Evolutionary conservation across 2,113 vertebrate species (phyloP), one percentile per base, ranked within the genome.

Genomic region (Pseudorectes ferrugineus): DNA sequence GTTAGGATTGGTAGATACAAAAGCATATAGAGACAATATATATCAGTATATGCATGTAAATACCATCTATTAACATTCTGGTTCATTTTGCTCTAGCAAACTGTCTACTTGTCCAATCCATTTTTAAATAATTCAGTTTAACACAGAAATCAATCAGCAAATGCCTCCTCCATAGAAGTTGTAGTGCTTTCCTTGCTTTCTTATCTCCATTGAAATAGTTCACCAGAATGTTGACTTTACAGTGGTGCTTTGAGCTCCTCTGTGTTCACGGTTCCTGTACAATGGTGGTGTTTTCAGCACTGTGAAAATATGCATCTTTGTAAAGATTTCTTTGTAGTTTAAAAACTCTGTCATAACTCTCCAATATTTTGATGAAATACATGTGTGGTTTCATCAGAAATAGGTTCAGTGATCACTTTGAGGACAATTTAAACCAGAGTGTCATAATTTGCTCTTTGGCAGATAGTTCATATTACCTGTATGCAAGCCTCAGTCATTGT

Each of bases 401-500:
- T 3, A 66, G 55, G 45, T 61, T 86, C 45, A 26, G 6, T 26
- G 51, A 51, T 62, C 31, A 11, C 18, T 71, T 14, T 20, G 38
- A 68, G 42, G 51, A 16, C 8, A 23, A 4, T 29, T 71, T 25
- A 55, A 66, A 35, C 18, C 12, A 43, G 72, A 40, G 20, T 33
- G 35, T 15, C 25, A 11, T 33, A 43, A 58, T 77, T 55, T 75
- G 22, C n/a, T 66, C 40, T 29, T 66, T 75, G 46, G 26, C 48
- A 38, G 9, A 29, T 10, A 29, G 22, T 46, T 3, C 6, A 9
- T 11, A 8, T 38, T 25, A 12, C 29, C 63, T 1, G 0, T 6
- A 3, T 8, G 23, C 28, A 38, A 62, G 28, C 22, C 22, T 54
- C 28, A 21, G 10, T 9, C 9, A 0, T 45, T 12, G 1, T 7